phyloP scores from a whole-genome alignment of 2,797 vertebrate species.

The Catharus ustulatus region DNA sequence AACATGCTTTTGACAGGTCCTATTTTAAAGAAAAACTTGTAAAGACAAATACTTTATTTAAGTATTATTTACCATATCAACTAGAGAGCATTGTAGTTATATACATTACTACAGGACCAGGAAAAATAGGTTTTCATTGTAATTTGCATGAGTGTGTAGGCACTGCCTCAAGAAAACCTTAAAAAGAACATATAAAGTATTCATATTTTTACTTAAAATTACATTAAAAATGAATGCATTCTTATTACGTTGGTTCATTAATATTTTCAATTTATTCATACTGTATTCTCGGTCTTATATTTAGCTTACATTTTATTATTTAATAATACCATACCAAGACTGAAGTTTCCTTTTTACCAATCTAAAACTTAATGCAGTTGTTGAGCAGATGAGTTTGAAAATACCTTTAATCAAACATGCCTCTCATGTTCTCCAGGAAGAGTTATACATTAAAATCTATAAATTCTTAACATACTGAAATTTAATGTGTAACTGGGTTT shows the following conservation, averaged over 20 bases:
- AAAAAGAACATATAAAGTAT: constrained; percentile 64
- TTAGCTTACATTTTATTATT: constrained; percentile 47
- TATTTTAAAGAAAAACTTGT: constrained; percentile 16
- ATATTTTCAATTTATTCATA: constrained; percentile 59
- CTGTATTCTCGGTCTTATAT: constrained; percentile 5
- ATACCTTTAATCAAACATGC: background rate
- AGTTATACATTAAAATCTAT: background rate
- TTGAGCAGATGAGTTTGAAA: background rate
- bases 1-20: background rate
- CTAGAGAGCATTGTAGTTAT: background rate
- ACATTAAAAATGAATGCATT: constrained; percentile 62
- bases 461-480: background rate
- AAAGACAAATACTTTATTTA: constrained; percentile 23
- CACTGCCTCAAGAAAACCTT: constrained; percentile 39
- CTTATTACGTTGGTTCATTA: constrained; percentile 47
- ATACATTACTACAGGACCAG: background rate
- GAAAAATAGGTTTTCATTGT: constrained; percentile 18
- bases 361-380: background rate
- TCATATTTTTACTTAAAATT: constrained; percentile 72
- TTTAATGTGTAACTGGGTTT: background rate
- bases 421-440: background rate
- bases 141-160: constrained; percentile 4
- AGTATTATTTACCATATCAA: constrained; percentile 37
- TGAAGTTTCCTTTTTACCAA: background rate
- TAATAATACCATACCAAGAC: background rate